phyloP scores from a whole-genome alignment of 2,113 vertebrate species.

The Vanacampus margaritifer region DNA sequence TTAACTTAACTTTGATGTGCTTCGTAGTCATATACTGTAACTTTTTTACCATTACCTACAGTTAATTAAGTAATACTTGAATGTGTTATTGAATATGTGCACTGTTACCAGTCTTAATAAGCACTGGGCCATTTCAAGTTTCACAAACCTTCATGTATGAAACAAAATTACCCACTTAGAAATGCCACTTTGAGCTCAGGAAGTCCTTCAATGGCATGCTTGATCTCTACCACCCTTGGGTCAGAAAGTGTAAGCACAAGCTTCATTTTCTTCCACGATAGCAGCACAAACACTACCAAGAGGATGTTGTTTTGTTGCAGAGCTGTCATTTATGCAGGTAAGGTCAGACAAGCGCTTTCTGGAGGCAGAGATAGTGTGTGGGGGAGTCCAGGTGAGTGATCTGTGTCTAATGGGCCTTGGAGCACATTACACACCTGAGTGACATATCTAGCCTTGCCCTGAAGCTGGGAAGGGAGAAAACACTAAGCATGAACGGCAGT shows the following conservation, averaged over 20 bases:
- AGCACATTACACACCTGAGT: slow-evolving; percentile 39
- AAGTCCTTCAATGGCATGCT: slow-evolving; percentile 48
- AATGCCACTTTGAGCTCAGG: slow-evolving; percentile 45
- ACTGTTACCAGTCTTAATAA: slow-evolving; percentile 7
- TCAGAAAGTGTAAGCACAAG: slow-evolving; percentile 33
- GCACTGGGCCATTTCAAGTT: slow-evolving; percentile 9
- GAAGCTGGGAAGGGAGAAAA: slow-evolving; percentile 9
- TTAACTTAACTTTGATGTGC: background rate
- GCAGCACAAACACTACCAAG: background rate
- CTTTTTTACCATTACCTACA: background rate
- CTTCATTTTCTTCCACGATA: background rate
- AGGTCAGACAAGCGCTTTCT: slow-evolving; percentile 30
- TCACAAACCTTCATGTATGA: slow-evolving; percentile 20
- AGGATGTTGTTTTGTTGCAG: slow-evolving; percentile 35
- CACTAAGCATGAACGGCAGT: slow-evolving; percentile 31
- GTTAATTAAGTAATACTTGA: background rate
- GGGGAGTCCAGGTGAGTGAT: slow-evolving; percentile 44
- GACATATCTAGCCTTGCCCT: slow-evolving; percentile 40
- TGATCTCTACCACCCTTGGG: slow-evolving; percentile 27
- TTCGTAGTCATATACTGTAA: background rate
- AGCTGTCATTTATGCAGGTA: slow-evolving; percentile 64
- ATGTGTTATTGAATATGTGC: background rate
- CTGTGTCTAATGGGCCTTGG: slow-evolving; percentile 50
- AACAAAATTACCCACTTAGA: slow-evolving; percentile 36
- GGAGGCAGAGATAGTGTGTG: slow-evolving; percentile 11